Conservation (phyloP, 2,113 vertebrate species). For the Nothocercus nigrocapillus region DNA sequence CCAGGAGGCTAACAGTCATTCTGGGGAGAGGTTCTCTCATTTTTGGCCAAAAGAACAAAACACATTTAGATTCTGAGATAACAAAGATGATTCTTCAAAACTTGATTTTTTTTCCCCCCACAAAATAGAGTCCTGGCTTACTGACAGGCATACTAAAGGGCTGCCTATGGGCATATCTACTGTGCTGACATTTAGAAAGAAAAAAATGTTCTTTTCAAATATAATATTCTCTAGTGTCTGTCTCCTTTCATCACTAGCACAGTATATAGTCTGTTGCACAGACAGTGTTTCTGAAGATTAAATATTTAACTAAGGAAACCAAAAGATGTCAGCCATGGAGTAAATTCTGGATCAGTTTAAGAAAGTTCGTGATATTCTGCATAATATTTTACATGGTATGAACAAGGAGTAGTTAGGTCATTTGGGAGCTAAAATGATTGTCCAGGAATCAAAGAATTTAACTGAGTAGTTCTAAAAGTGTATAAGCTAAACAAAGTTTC, state of each 20-base stretch:
- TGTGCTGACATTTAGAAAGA: neutral
- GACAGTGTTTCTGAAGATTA: neutral
- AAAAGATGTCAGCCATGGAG: neutral
- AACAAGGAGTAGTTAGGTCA: neutral
- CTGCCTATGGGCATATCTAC: neutral
- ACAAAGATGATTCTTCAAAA: neutral
- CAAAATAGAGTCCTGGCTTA: neutral
- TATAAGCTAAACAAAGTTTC: neutral
- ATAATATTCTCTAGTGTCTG: neutral
- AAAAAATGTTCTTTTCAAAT: neutral
- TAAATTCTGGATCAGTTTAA: neutral
- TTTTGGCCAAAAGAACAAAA: neutral
- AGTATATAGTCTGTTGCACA: neutral
- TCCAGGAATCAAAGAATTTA: slow-evolving; percentile 26
- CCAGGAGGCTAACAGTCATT: neutral
- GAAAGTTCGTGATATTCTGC: neutral
- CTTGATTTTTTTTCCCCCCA: neutral
- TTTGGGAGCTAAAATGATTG: neutral
- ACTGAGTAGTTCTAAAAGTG: neutral
- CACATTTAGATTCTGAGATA: neutral
- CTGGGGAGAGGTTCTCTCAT: neutral
- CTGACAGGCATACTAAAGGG: neutral
- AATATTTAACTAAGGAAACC: slow-evolving; percentile 40
- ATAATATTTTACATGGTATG: neutral
- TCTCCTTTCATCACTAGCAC: neutral